A percentile compares a stretch with the other conserved stretches of the same genome.
These are phyloP conservation scores for Hemibagrus guttatus DNA, from an alignment of 2,797 vertebrate species.

Conservation along the genomic window DNA sequence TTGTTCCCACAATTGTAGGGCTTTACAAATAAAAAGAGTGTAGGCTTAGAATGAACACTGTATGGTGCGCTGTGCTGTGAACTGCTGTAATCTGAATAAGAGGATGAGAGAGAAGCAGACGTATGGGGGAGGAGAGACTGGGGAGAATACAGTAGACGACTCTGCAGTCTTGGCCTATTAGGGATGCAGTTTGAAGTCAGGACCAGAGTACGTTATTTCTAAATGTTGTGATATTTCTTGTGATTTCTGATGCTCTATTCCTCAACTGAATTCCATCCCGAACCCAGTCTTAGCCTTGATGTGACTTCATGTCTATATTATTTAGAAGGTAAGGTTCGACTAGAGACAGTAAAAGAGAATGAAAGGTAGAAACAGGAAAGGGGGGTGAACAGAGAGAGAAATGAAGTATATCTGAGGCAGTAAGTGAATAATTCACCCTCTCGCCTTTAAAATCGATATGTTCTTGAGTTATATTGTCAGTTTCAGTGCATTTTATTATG, in stretches of 20 bases:
- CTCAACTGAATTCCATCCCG: conserved; percentile 3
- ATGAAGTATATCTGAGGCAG: conserved; percentile 6
- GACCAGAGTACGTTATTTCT: conserved; percentile 29
- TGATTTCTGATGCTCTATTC: conserved; percentile 39
- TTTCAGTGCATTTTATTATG: neutral
- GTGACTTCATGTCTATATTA: neutral
- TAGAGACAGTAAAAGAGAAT: neutral
- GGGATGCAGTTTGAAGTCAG: conserved; percentile 53
- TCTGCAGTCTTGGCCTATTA: conserved; percentile 34
- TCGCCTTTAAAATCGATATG: conserved; percentile 16
- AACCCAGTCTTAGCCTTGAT: conserved; percentile 20
- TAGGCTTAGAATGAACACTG: conserved; percentile 12
- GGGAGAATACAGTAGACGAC: conserved; percentile 13
- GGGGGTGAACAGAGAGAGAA: neutral
- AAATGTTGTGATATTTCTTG: neutral
- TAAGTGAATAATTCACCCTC: conserved; percentile 41
- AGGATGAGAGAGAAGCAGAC: conserved; percentile 13
- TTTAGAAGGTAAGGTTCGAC: neutral
- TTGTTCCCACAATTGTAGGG: neutral
- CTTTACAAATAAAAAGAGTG: neutral
- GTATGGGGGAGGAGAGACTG: conserved; percentile 21
- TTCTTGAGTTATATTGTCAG: conserved; percentile 16
- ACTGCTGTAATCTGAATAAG: neutral
- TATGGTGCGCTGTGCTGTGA: neutral
- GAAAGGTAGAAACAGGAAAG: neutral